Evolutionary conservation across 2,113 vertebrate genomes (phyloP), one percentile per base, ranked within the genome.

Genomic region (Dasypus novemcinctus): DNA sequence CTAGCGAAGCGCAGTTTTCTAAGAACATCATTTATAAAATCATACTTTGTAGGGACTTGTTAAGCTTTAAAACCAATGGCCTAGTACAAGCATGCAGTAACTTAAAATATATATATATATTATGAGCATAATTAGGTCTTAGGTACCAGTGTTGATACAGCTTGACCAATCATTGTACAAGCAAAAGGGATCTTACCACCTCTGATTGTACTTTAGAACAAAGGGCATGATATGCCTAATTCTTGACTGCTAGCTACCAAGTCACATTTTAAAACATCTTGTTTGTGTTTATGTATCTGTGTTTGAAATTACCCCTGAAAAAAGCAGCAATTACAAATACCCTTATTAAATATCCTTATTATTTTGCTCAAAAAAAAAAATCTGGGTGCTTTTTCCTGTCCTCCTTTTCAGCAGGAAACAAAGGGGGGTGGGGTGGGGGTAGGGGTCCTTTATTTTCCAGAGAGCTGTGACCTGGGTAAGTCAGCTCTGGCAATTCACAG

Each of bases 271-370:
- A 97, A 98, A 98, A 98, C 97, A 98, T 97, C 97, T 97, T 87
- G 31, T 91, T 93, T 91, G 59, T 83, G 38, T 95, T 5, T 25
- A 57, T 74, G 46, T 76, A 74, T 49, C 63, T 76, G 72, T 96
- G 91, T 96, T 97, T 97, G 98, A 98, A 98, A 97, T 99, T 98
- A 99, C 98, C 98, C 98, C 98, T 98, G 98, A 98, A 98, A 97
- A 98, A 98, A 99, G 98, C 99, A 99, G 99, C 99, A 98, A 98
- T 98, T 98, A 98, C 97, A 98, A 98, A 98, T 98, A 98, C 96
- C 97, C 97, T 98, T 97, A 97, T 97, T 98, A 93, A 98, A 98
- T 98, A 98, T 97, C 97, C 97, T 98, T 97, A 97, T 97, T 98
- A 93, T 76, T 96, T 86, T 94, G 90, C 59, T 18, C 21, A 27